Conservation (phyloP, 2,888 invertebrate species). For the Drosophila dives region DNA sequence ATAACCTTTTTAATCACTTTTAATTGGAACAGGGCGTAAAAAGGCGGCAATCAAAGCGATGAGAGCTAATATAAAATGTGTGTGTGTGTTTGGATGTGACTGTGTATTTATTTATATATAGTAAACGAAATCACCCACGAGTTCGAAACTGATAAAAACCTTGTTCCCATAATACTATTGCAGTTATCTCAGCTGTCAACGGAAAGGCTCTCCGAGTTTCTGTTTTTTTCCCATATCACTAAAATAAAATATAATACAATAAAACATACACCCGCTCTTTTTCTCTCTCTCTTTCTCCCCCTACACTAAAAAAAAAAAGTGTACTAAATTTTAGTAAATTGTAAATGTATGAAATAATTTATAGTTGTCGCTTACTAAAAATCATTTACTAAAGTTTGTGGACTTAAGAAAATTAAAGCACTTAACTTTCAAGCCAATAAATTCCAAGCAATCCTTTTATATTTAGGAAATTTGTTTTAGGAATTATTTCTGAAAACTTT, state of each 20-base stretch:
- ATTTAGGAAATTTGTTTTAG: neutral
- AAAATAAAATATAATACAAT: constrained; percentile 76
- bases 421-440: too few species aligned
- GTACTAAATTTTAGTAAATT: neutral
- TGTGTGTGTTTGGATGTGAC: neutral
- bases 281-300: constrained; percentile 3
- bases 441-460: neutral
- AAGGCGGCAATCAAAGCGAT: constrained; percentile 26
- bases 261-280: constrained; percentile 38
- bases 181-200: constrained; percentile 67
- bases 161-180: constrained; percentile 53
- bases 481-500: neutral
- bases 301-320: neutral
- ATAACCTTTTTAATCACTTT: too few species aligned
- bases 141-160: constrained; percentile 42
- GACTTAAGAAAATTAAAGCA: too few species aligned
- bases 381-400: neutral
- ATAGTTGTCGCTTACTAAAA: neutral
- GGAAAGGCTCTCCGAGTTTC: constrained; percentile 38
- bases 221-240: constrained; percentile 53
- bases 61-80: constrained; percentile 8
- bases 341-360: neutral
- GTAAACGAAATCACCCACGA: constrained; percentile 45
- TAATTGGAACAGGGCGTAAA: neutral
- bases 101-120: constrained; percentile 12